A percentile compares a stretch with the other conserved stretches of the same genome.
Evolutionary conservation across 1,140 invertebrate genomes (phyloP).

Genomic region (Heliothis subflexa): DNA sequence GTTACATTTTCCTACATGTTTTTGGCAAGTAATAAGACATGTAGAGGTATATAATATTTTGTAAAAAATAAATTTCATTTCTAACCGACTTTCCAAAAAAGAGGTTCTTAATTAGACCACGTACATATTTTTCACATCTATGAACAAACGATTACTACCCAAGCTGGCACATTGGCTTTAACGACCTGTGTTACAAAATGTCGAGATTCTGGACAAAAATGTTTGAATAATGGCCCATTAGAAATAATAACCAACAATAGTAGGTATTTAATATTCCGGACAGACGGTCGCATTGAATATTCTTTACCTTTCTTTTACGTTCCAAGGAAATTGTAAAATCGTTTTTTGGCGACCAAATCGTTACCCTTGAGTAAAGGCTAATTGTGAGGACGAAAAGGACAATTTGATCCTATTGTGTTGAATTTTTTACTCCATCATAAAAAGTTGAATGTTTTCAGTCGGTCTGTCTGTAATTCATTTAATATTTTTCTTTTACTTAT

Average conservation of each 20-base stretch:
- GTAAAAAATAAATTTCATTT: too few species aligned
- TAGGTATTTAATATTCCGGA: slow-evolving; percentile 24
- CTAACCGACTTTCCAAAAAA: too few species aligned
- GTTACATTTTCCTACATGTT: too few species aligned
- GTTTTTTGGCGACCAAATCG: slow-evolving; percentile 22
- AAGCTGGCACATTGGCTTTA: neutral
- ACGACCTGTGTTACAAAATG: neutral
- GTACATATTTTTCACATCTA: too few species aligned
- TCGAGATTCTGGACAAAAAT: slow-evolving; percentile 7
- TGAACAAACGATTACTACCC: too few species aligned
- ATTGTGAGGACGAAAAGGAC: slow-evolving; percentile 9
- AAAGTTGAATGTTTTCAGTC: neutral
- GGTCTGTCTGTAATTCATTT: neutral
- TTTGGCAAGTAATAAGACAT: too few species aligned
- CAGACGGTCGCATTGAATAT: neutral
- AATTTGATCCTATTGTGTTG: slow-evolving; percentile 25
- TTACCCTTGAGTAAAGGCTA: slow-evolving; percentile 22
- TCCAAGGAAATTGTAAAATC: slow-evolving; percentile 31
- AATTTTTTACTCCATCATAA: slow-evolving; percentile 12
- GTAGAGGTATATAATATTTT: too few species aligned
- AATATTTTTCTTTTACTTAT: neutral
- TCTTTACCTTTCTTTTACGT: slow-evolving; percentile 19
- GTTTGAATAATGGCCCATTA: slow-evolving; percentile 17
- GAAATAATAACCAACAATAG: slow-evolving; percentile 16
- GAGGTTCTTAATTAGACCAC: too few species aligned